These are phyloP conservation scores for Colistium nudipinnis DNA, from an alignment of 2,113 vertebrate genomes.

Conservation along the genomic window DNA sequence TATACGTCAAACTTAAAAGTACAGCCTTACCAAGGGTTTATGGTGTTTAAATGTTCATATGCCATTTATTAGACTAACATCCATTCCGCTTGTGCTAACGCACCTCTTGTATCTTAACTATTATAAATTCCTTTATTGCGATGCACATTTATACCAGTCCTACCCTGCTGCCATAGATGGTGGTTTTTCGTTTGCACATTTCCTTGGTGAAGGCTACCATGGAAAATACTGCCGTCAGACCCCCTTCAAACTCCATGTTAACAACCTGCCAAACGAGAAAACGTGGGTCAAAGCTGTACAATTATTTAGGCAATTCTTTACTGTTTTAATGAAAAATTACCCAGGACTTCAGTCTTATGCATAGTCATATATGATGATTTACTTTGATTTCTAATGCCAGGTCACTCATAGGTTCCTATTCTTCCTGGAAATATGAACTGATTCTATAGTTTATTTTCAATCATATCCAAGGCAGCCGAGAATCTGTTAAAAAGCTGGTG, in stretches of 20 bases:
- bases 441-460: too few species aligned
- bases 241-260: constrained; percentile 89
- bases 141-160: background rate
- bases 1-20: background rate
- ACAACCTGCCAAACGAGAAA: constrained; percentile 78
- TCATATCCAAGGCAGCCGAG: too few species aligned
- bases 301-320: background rate
- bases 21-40: too few species aligned
- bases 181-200: constrained; percentile 79
- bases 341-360: background rate
- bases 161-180: constrained; percentile 85
- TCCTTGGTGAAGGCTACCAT: constrained; percentile 87
- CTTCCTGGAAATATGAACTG: background rate
- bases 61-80: too few species aligned
- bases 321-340: too few species aligned
- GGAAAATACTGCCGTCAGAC: constrained; percentile 83
- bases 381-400: background rate
- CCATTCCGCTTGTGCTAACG: too few species aligned
- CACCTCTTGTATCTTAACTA: background rate
- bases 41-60: too few species aligned
- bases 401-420: background rate
- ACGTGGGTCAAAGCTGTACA: background rate
- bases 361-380: background rate
- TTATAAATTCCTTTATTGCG: background rate
- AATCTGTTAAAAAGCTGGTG: background rate